Base-by-base conservation (phyloP, 2,797 vertebrate genomes). In the Sebastolobus alascanus region DNA sequence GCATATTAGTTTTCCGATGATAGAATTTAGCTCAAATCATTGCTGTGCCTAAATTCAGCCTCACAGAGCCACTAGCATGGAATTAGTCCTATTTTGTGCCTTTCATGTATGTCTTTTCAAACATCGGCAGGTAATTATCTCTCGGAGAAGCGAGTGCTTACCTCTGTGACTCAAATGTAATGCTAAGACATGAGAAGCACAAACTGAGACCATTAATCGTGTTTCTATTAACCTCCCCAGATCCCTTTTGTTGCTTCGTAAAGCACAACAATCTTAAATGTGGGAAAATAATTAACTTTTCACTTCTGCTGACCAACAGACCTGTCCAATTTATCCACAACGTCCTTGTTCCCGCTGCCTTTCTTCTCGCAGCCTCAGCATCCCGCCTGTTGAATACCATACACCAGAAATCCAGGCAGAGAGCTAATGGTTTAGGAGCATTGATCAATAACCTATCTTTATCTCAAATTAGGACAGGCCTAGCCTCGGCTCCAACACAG, bases 371-470 rank as follows among this genome's bases (percentile, higher is more conserved):
- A 77, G 50, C 38, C 63, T 89, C 84, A 84, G 86, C 85, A 81
- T 80, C 58, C 66, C 60, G 54, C 59, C 77, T 52, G 25, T 73
- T 18, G 20, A n/a, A 56, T 73, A 67, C 63, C 66, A 67, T 64
- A 82, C 43, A 80, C 54, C 84, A 87, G 60, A 85, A 85, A 66
- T 77, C 65, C 73, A 73, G 70, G 20, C 74, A 77, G 52, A 68
- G 73, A 73, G 77, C 82, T 91, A 93, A 90, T 89, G 84, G 72
- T 85, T 73, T 56, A 73, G 76, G 89, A 90, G 88, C 67, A 85
- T 56, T 90, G 90, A 93, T 92, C 91, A 90, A 92, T 93, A 91
- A 85, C 80, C 73, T 79, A 81, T 90, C 85, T 93, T 86, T 86
- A 91, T 92, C 84, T 85, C 43, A 86, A 90, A 89, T 84, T 89